Conservation (phyloP, 2,113 vertebrate genomes). For the Coptodon bakossiorum region DNA sequence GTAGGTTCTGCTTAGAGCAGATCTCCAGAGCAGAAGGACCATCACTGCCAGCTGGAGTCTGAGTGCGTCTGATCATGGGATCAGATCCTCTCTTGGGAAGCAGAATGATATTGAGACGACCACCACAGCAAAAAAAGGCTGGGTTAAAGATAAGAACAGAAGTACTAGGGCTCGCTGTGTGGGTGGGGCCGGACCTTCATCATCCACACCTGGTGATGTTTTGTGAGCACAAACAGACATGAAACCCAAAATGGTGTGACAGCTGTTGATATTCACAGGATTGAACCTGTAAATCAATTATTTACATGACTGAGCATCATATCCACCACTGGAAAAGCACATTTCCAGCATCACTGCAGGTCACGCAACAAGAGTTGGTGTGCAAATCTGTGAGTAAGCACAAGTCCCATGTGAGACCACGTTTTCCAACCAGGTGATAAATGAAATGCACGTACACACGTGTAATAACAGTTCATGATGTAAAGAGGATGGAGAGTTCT, state of each 20-base stretch:
- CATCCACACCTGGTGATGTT: neutral
- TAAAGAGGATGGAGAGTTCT: neutral
- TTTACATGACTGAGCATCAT: conserved; percentile 40
- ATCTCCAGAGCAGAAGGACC: neutral
- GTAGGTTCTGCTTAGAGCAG: neutral
- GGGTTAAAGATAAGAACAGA: neutral
- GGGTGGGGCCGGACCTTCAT: neutral
- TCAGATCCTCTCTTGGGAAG: neutral
- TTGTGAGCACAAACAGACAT: neutral
- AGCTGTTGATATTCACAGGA: conserved; percentile 24
- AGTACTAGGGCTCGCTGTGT: neutral
- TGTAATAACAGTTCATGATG: neutral
- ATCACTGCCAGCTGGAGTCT: neutral
- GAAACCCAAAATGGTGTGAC: conserved; percentile 12
- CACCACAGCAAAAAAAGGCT: neutral
- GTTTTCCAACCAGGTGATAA: neutral
- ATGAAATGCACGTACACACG: neutral
- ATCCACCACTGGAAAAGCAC: conserved; percentile 1
- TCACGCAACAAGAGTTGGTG: conserved; percentile 25
- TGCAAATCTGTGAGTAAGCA: neutral
- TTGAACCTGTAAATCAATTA: conserved; percentile 43
- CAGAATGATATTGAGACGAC: neutral
- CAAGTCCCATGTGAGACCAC: neutral
- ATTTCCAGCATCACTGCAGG: neutral
- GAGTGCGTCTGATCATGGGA: neutral